phyloP scores from a whole-genome alignment of 2,113 vertebrate genomes.

The Oreotrochilus melanogaster region DNA sequence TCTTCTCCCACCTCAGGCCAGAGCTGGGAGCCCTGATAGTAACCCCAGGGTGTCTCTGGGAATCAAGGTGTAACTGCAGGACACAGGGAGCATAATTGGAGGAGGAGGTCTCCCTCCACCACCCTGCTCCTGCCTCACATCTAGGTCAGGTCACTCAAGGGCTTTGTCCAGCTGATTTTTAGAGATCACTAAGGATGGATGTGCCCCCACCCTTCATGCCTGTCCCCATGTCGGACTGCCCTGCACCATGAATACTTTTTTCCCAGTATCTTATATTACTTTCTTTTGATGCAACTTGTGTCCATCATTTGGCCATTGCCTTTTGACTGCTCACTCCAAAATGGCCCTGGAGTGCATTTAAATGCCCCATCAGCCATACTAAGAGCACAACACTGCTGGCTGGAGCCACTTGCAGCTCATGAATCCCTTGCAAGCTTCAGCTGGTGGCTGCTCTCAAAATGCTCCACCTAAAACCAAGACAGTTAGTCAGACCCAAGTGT shows the following conservation, averaged over 20 bases:
- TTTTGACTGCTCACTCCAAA: not conserved
- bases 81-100: rapidly evolving
- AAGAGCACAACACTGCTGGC: not conserved
- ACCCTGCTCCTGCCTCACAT: not conserved
- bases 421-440: not conserved
- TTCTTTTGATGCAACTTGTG: not conserved
- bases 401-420: not conserved
- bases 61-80: not conserved
- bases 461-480: constrained; percentile 5
- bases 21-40: not conserved
- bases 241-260: not conserved
- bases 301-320: not conserved
- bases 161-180: not conserved
- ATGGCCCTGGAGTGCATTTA: not conserved
- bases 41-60: not conserved
- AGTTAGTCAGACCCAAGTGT: not conserved
- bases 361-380: not conserved
- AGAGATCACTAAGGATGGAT: not conserved
- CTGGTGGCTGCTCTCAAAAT: not conserved
- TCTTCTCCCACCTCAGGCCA: not conserved
- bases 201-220: not conserved
- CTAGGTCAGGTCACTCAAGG: not conserved
- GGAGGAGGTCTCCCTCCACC: not conserved
- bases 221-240: not conserved
- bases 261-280: not conserved